These are phyloP conservation scores for Musca vetustissima DNA, from an alignment of 1,140 invertebrate species.

Conservation along the genomic window DNA sequence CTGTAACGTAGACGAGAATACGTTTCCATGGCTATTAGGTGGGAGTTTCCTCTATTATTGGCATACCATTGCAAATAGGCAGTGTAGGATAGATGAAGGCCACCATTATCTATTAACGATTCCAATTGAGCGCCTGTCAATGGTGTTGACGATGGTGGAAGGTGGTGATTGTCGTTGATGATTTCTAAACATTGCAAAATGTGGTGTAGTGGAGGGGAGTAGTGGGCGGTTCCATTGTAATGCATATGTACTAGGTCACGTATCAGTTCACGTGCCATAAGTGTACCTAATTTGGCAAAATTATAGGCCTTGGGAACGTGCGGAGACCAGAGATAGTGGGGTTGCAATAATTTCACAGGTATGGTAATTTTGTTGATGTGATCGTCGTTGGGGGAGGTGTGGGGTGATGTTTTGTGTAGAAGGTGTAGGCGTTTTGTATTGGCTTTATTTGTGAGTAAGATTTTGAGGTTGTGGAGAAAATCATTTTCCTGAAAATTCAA, in stretches of 20 bases:
- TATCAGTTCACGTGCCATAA: conserved; percentile 72
- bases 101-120: conserved; percentile 73
- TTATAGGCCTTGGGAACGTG: conserved; percentile 30
- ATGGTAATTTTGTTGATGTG: conserved; percentile 33
- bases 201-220: conserved; percentile 36
- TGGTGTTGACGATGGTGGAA: conserved; percentile 25
- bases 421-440: not conserved
- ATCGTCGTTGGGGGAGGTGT: conserved; percentile 30
- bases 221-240: conserved; percentile 32
- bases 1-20: conserved; percentile 59
- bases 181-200: conserved; percentile 40
- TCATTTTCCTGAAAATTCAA: conserved; percentile 29
- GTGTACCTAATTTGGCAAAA: conserved; percentile 60
- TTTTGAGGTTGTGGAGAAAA: conserved; percentile 19
- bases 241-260: conserved; percentile 62
- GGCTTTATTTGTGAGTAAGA: not conserved
- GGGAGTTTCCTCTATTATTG: conserved; percentile 9
- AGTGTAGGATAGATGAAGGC: conserved; percentile 63
- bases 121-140: conserved; percentile 52
- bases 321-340: too few species aligned
- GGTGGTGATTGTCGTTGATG: conserved; percentile 32
- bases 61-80: conserved; percentile 63
- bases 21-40: conserved; percentile 46
- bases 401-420: conserved; percentile 28
- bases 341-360: too few species aligned